Evolutionary conservation across 2,113 vertebrate species (phyloP).

Genomic region (Sinocyclocheilus rhinocerous): DNA sequence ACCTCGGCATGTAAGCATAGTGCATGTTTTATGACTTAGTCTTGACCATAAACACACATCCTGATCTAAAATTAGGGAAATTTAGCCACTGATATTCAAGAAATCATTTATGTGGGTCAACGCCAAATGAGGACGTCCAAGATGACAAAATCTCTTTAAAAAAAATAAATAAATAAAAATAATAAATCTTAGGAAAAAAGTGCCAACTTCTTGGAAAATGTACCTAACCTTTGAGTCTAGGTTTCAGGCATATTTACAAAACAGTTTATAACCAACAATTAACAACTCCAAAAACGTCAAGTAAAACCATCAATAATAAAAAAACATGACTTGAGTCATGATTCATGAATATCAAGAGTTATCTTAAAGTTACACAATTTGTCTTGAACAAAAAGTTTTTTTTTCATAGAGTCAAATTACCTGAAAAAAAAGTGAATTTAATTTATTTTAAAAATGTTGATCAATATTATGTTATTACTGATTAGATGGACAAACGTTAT

Average conservation of each 20-base stretch:
- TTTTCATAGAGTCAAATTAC: not conserved
- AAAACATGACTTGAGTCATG: not conserved
- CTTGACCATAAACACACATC: not conserved
- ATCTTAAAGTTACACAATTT: not conserved
- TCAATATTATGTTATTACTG: too few relatives aligned
- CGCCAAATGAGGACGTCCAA: not conserved
- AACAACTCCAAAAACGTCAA: too few relatives aligned
- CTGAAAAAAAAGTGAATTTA: too few relatives aligned
- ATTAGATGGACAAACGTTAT: too few relatives aligned
- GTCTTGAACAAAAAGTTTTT: not conserved
- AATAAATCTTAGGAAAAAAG: too few relatives aligned
- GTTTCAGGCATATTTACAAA: not conserved
- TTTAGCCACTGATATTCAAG: not conserved
- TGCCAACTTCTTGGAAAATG: too few relatives aligned
- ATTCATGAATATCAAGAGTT: not conserved
- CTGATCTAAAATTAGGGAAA: not conserved
- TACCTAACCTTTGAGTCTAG: not conserved
- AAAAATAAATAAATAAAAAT: too few relatives aligned
- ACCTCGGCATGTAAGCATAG: slow-evolving; percentile 88
- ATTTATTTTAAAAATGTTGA: too few relatives aligned
- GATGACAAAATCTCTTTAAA: not conserved
- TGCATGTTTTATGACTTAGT: slow-evolving; percentile 46
- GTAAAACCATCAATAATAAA: not conserved
- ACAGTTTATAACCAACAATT: not conserved
- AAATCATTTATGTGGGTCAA: not conserved